These are phyloP conservation scores for Oreohelix idahoensis DNA, from an alignment of 1,140 invertebrate genomes.

Conservation along the genomic window DNA sequence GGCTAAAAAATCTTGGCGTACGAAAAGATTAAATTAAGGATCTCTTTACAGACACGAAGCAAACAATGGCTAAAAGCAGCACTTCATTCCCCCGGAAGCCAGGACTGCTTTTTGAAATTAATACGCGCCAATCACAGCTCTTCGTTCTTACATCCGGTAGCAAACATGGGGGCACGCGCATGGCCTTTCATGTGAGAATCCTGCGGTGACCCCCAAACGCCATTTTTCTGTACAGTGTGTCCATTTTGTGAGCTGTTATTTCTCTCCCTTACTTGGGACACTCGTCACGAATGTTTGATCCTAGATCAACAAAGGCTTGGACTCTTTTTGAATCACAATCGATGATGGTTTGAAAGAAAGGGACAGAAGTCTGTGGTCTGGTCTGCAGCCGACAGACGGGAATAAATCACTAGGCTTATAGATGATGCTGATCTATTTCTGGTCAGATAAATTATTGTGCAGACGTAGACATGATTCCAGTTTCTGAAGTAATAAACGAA, in stretches of 20 bases:
- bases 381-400: no score
- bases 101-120: slow-evolving; percentile 21
- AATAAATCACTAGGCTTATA: no score
- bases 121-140: slow-evolving; percentile 28
- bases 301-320: not conserved
- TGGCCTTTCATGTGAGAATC: slow-evolving; percentile 18
- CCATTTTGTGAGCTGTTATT: not conserved
- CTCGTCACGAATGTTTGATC: not conserved
- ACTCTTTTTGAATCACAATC: not conserved
- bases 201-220: not conserved
- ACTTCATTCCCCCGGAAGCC: slow-evolving; percentile 13
- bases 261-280: not conserved
- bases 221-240: slow-evolving; percentile 8
- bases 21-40: not conserved
- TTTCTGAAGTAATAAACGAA: no score
- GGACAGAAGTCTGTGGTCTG: not conserved
- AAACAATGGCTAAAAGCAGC: slow-evolving; percentile 17
- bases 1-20: not conserved
- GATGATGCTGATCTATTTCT: no score
- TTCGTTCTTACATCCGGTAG: slow-evolving; percentile 24
- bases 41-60: not conserved
- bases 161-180: slow-evolving; percentile 11
- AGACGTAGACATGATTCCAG: no score
- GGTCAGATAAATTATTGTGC: no score
- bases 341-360: not conserved